Conservation (phyloP, 1,140 invertebrate genomes). For the Pogonomyrmex californicus region DNA sequence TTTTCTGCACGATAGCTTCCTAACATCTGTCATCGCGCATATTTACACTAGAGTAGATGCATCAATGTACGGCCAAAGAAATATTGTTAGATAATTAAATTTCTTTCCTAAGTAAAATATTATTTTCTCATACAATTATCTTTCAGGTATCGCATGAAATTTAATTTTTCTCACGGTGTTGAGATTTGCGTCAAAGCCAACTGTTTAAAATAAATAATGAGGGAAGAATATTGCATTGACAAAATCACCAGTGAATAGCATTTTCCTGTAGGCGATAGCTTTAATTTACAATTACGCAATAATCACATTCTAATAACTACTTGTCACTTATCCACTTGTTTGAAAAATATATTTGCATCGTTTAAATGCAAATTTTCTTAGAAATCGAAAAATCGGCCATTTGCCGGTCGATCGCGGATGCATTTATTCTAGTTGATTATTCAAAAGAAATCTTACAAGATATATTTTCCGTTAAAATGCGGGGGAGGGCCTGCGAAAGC, state of each 20-base stretch:
- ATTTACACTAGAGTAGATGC: constrained; percentile 17
- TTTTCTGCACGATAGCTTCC: constrained; percentile 70
- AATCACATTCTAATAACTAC: not conserved
- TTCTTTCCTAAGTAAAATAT: not conserved
- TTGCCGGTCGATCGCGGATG: not conserved
- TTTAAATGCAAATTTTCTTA: no score
- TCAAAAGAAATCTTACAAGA: constrained; percentile 3
- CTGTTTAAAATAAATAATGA: constrained; percentile 7
- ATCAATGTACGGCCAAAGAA: constrained; percentile 10
- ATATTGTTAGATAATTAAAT: constrained; percentile 18
- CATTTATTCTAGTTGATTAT: not conserved
- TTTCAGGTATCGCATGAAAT: not conserved
- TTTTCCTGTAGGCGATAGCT: not conserved
- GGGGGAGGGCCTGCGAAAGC: not conserved
- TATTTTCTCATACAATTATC: constrained; percentile 23
- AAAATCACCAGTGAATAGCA: not conserved
- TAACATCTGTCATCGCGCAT: not conserved
- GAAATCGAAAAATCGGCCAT: not conserved
- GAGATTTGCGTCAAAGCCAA: not conserved
- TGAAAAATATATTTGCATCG: not conserved
- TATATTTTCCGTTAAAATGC: not conserved
- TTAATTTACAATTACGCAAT: not conserved
- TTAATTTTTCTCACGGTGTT: constrained; percentile 6
- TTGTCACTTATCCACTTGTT: not conserved
- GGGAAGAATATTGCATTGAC: not conserved